Percentiles rank a stretch among this genome's conserved stretches.
These are phyloP conservation scores for Aradus depressus DNA, from an alignment of 2,888 invertebrate genomes.

Conservation along the genomic window DNA sequence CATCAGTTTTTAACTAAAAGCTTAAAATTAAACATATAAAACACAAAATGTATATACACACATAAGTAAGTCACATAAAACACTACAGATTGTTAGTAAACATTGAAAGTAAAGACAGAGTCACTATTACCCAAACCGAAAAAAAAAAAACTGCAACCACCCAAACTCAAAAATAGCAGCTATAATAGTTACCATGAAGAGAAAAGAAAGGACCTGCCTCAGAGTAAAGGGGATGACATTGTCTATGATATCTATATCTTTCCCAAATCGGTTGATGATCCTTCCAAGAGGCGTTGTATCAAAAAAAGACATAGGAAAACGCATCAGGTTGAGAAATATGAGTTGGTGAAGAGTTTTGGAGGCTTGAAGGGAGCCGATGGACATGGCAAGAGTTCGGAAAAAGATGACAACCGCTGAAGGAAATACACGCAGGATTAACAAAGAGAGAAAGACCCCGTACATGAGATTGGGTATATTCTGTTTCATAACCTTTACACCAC, in stretches of 20 bases:
- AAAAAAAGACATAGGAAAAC: slow-evolving; percentile 61
- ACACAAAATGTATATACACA: too few species aligned
- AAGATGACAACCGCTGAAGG: background rate
- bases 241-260: slow-evolving; percentile 60
- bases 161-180: background rate
- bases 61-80: too few species aligned
- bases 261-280: slow-evolving; percentile 65
- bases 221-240: slow-evolving; percentile 10
- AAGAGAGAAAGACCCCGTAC: too few species aligned
- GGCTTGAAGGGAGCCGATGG: slow-evolving; percentile 10
- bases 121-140: background rate
- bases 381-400: background rate
- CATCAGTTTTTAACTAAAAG: too few species aligned
- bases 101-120: background rate
- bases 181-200: slow-evolving; percentile 41
- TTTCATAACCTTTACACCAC: too few species aligned
- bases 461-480: too few species aligned
- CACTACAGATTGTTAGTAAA: too few species aligned
- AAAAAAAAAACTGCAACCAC: background rate
- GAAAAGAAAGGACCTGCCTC: slow-evolving; percentile 41
- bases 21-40: too few species aligned
- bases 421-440: too few species aligned
- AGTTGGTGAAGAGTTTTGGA: slow-evolving; percentile 13
- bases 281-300: slow-evolving; percentile 70
- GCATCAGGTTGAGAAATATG: slow-evolving; percentile 51